Evolutionary conservation across 2,888 invertebrate species (phyloP), one percentile per base, ranked within the genome.

Genomic region (Galeopsomyia nigrocyanea): DNA sequence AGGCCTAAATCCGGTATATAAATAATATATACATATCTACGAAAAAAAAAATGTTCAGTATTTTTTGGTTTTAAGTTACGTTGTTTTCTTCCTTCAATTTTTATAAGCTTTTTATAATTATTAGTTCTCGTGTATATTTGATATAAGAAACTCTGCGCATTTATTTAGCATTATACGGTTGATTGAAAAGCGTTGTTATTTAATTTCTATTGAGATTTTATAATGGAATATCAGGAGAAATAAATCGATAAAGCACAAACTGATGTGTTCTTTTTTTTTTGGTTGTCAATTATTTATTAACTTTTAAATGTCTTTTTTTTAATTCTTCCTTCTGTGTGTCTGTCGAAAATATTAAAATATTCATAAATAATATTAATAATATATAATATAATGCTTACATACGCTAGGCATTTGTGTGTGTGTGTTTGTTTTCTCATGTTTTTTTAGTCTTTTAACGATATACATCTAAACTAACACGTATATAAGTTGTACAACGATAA

Each of bases 321-420:
- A n/a, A n/a, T n/a, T n/a, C n/a, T 5, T 26, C 5, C 26, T 26
- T 26, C 26, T 26, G 5, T 80, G 77, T 78, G 76, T 78, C 5
- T 79, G 77, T 80, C 77, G 76, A 78, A 79, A 82, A 82, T 82
- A 83, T 81, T 85, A 81, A 84, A 84, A 82, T 82, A 83, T 80
- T 81, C 84, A 85, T 85, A 84, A 85, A 85, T 85, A 85, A 83
- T 81, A 82, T 80, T 81, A 80, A 80, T 82, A 78, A 79, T 79
- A 74, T 74, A 78, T 26, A n/a, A n/a, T 26, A 79, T 80, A 80
- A 81, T 83, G 80, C 79, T 82, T 79, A 82, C 77, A 79, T 80
- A 81, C 70, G 79, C 79, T 81, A 83, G 81, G 83, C 81, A 82
- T 83, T 39, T 77, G 79, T 80, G 79, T 82, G n/a, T n/a, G n/a